These are phyloP conservation scores for Vanacampus margaritifer DNA, from an alignment of 2,113 vertebrate genomes.

Conservation along the genomic window DNA sequence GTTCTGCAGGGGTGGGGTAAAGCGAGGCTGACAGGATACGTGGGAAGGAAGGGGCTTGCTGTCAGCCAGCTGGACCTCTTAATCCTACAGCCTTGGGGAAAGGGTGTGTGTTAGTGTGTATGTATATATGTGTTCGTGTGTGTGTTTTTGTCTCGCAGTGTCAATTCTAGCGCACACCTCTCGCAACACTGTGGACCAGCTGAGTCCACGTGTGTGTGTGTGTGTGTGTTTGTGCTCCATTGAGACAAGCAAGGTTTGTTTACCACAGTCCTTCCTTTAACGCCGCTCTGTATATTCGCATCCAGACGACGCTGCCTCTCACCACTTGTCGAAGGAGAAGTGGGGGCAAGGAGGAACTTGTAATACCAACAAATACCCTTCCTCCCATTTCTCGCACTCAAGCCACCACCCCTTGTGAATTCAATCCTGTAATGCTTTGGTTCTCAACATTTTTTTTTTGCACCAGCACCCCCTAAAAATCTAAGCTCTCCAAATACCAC, in stretches of 20 bases:
- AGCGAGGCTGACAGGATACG: conserved; percentile 54
- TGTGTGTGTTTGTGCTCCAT: conserved; percentile 33
- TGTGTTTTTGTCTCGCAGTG: conserved; percentile 36
- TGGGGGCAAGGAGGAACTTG: conserved; percentile 35
- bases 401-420: neutral
- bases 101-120: conserved; percentile 55
- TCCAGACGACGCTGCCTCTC: conserved; percentile 55
- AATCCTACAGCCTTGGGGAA: conserved; percentile 78
- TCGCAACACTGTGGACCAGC: conserved; percentile 63
- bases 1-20: conserved; percentile 21
- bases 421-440: conserved; percentile 5
- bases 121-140: conserved; percentile 32
- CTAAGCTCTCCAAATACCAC: neutral
- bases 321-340: conserved; percentile 56
- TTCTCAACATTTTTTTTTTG: neutral
- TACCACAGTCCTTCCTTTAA: conserved; percentile 62
- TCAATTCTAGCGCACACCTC: conserved; percentile 73
- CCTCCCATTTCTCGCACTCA: conserved; percentile 24
- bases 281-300: conserved; percentile 58
- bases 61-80: conserved; percentile 81
- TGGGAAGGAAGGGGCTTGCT: conserved; percentile 76
- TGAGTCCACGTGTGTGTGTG: conserved; percentile 59
- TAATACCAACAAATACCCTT: conserved; percentile 2
- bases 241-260: conserved; percentile 57
- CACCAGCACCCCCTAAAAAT: neutral